Conservation (phyloP, 2,888 invertebrate genomes). For the Drosophila mercatorum region DNA sequence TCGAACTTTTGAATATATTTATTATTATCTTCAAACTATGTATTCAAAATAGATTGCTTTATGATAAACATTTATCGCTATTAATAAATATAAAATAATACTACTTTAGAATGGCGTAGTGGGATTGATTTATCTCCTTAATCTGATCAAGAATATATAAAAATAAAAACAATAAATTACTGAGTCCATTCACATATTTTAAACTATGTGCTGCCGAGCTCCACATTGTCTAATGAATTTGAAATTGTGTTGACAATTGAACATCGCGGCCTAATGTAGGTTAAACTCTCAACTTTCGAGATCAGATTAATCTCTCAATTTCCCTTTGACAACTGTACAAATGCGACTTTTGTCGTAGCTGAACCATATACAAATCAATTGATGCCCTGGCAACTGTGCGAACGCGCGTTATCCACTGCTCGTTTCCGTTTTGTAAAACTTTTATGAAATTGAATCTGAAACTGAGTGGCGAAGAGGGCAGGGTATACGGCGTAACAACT, state of each 20-base stretch:
- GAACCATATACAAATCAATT: slow-evolving; percentile 60
- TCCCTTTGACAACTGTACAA: background rate
- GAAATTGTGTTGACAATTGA: background rate
- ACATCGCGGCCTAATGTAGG: slow-evolving; percentile 12
- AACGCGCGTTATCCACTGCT: slow-evolving; percentile 46
- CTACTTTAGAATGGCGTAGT: background rate
- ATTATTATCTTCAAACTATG: background rate
- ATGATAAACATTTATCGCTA: too few relatives aligned
- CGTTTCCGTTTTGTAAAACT: slow-evolving; percentile 65
- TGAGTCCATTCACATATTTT: too few relatives aligned
- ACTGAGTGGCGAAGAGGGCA: background rate
- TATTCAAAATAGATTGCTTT: background rate
- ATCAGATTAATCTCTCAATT: background rate
- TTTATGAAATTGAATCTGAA: slow-evolving; percentile 45
- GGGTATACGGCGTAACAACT: background rate
- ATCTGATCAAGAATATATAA: background rate
- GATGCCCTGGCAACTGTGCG: slow-evolving; percentile 59
- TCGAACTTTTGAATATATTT: background rate
- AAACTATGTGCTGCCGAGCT: background rate
- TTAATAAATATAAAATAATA: background rate
- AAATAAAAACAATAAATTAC: too few relatives aligned
- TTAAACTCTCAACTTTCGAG: slow-evolving; percentile 18
- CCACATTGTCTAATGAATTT: background rate
- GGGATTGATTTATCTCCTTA: background rate
- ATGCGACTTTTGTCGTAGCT: slow-evolving; percentile 30